Conservation (phyloP, 1,140 invertebrate genomes). For the Halesus radiatus region DNA sequence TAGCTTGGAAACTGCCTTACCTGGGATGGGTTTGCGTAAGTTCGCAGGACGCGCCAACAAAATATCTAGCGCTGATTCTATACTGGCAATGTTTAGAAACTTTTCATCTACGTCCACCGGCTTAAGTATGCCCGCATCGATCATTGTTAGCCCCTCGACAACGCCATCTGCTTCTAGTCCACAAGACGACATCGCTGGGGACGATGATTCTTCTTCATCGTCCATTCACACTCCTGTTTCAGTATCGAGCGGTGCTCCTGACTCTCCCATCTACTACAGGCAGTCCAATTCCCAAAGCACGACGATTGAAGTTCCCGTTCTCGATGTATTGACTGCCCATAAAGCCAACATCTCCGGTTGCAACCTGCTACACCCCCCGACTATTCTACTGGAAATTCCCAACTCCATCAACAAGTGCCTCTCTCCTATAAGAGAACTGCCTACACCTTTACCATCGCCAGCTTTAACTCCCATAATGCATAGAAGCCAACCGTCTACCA, state of each 20-base stretch:
- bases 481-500: constrained; percentile 59
- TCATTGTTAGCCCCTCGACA: constrained; percentile 73
- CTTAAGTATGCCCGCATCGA: constrained; percentile 70
- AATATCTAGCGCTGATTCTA: constrained; percentile 80
- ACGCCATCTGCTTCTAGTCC: constrained; percentile 78
- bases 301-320: constrained; percentile 76
- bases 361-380: constrained; percentile 76
- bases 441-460: constrained; percentile 79
- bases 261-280: constrained; percentile 70
- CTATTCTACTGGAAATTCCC: constrained; percentile 81
- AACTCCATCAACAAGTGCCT: constrained; percentile 79
- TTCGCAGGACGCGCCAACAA: constrained; percentile 68
- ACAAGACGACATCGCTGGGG: constrained; percentile 76
- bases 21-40: constrained; percentile 66
- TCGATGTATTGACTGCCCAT: constrained; percentile 76
- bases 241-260: constrained; percentile 69
- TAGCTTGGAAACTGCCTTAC: constrained; percentile 74
- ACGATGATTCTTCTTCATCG: constrained; percentile 75
- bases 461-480: constrained; percentile 77
- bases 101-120: constrained; percentile 73
- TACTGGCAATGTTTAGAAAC: constrained; percentile 81
- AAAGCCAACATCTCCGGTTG: constrained; percentile 68
- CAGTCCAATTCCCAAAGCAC: constrained; percentile 62
- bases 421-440: constrained; percentile 80
- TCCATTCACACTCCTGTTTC: constrained; percentile 73